These are phyloP conservation scores for Cantharis rufa DNA, from an alignment of 2,888 invertebrate genomes.

Conservation along the genomic window DNA sequence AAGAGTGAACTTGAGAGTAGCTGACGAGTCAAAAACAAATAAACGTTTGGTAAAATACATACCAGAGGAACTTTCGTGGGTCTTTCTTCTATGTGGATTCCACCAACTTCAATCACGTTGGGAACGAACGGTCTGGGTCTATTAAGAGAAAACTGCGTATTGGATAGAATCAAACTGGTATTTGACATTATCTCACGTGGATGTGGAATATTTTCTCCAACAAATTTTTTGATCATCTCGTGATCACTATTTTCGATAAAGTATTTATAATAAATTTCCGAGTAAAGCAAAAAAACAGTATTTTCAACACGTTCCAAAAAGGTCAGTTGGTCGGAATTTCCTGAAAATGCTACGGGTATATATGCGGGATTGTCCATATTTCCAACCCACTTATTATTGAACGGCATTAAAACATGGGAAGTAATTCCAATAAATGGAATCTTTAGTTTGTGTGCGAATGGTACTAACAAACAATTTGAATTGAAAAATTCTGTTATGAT, in stretches of 20 bases:
- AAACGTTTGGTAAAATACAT: too few relatives aligned
- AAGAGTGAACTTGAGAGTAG: too few relatives aligned
- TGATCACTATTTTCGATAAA: conserved; percentile 19
- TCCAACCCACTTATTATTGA: conserved; percentile 55
- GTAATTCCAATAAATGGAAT: conserved; percentile 60
- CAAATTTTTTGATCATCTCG: conserved; percentile 32
- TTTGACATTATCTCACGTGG: conserved; percentile 53
- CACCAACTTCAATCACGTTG: conserved; percentile 59
- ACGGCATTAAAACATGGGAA: conserved; percentile 57
- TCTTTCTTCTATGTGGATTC: conserved; percentile 55
- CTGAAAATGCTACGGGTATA: conserved; percentile 55
- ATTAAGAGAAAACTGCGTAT: conserved; percentile 56
- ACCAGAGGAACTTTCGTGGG: conserved; percentile 40
- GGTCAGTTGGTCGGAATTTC: conserved; percentile 36
- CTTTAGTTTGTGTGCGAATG: conserved; percentile 63
- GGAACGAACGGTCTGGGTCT: conserved; percentile 56
- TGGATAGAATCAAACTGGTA: conserved; percentile 56
- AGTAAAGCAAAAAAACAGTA: conserved; percentile 25
- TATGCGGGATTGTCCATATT: conserved; percentile 56
- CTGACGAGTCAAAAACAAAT: too few relatives aligned
- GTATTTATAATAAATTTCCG: background rate
- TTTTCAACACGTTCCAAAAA: conserved; percentile 39
- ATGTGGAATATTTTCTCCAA: conserved; percentile 40
- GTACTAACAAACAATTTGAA: conserved; percentile 68
- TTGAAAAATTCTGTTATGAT: conserved; percentile 73